Evolutionary conservation across 1,140 invertebrate genomes (phyloP), one percentile per base, ranked within the genome.

Genomic region (Armadillidium nasatum): DNA sequence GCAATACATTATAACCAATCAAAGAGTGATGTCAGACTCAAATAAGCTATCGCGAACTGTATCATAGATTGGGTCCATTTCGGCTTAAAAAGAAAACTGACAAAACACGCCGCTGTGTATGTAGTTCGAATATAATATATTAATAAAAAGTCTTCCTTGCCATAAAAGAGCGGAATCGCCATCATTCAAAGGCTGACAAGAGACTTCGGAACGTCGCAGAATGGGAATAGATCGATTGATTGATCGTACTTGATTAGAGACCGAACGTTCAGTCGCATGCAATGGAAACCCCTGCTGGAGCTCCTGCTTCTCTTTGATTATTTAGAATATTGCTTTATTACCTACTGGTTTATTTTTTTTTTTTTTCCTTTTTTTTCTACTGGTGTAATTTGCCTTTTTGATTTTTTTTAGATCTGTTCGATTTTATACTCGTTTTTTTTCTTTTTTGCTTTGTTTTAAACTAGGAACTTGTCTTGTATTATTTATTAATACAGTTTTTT

Each of bases 231-330:
- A 60, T 60, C 50, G 50, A 60, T 60, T 60, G 50, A 60, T 60
- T 60, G 50, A 60, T 60, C 50, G 50, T 7, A 60, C 50, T 60
- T 60, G 50, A 60, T 60, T 60, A 60, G 50, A 60, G 50, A 60
- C 50, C 50, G 19, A 60, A 60, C 50, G 19, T 13, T 60, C 50
- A 7, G 19, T 15, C 50, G 11, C 50, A 60, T 60, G 50, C 50
- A 60, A 60, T 33, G 50, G 11, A 7, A 60, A 19, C 50, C 7
- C 11, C 50, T 60, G 50, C 50, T 60, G 50, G 11, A 3, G 50
- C 50, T 60, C 11, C 50, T 60, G 50, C 50, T 60, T 15, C 50
- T 6, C 33, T 33, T 33, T 33, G 33, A 33, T 33, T 33, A 33
- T n/a, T 1, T 33, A 33, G 33, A 33, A 6, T 33, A 33, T 33